Conservation (phyloP, 2,888 invertebrate genomes). For the Xylocampa areola region DNA sequence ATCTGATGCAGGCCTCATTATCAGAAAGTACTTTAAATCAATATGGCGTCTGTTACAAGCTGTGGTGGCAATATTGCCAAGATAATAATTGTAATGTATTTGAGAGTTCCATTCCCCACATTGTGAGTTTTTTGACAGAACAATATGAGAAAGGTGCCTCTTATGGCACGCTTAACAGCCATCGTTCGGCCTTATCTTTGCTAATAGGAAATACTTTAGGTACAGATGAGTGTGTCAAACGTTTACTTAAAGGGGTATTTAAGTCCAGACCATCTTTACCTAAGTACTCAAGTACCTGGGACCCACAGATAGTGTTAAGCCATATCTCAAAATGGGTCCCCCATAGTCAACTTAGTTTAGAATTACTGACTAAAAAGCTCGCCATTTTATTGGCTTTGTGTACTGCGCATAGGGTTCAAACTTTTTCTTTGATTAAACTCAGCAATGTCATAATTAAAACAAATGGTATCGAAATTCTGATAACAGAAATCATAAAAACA, state of each 20-base stretch:
- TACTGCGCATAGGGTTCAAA: conserved; percentile 16
- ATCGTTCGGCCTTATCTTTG: conserved; percentile 58
- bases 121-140: conserved; percentile 46
- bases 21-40: conserved; percentile 12
- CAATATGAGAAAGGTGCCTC: conserved; percentile 46
- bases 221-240: conserved; percentile 42
- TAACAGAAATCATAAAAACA: not conserved
- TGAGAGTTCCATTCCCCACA: not conserved
- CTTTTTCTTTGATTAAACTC: not conserved
- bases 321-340: conserved; percentile 55
- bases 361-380: conserved; percentile 54
- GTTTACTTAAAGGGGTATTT: conserved; percentile 55
- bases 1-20: conserved; percentile 13
- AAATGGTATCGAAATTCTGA: not conserved
- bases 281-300: conserved; percentile 58
- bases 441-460: not conserved
- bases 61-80: conserved; percentile 16
- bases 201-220: conserved; percentile 51
- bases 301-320: conserved; percentile 56
- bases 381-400: conserved; percentile 52
- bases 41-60: conserved; percentile 10
- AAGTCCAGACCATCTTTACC: conserved; percentile 52
- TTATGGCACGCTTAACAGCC: conserved; percentile 54
- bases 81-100: not conserved
- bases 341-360: conserved; percentile 34